Base-by-base conservation (phyloP, 2,797 vertebrate genomes). In the Sphenopsis melanotis region DNA sequence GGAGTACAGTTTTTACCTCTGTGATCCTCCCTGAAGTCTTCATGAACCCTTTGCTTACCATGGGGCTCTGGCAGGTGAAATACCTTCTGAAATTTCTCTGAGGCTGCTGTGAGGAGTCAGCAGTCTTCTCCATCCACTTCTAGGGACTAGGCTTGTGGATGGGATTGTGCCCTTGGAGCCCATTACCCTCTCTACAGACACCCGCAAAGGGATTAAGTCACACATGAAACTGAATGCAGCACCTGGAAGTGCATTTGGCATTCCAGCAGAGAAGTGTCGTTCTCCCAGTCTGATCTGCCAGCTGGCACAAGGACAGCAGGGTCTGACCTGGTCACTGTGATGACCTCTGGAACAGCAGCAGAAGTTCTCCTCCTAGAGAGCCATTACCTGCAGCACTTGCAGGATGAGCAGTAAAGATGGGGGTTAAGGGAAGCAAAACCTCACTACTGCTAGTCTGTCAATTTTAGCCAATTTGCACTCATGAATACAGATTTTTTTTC, bases 381-480 rank as follows among this genome's bases (percentile, higher is more conserved):
- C 12, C 9, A 3, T 74, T 55, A 21, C n/a, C 55, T 47, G 22
- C 49, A 57, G 52, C 36, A 11, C 55, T 87, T 89, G 19, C 50
- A 81, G 59, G 56, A 34, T 64, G 30, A 93, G 15, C 41, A 70
- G 80, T 29, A 21, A 74, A 76, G 52, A 17, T 0, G 10, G 59
- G 49, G 90, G 89, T 69, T 63, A 76, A 83, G 60, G 72, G 47
- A 83, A 88, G 72, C 41, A 77, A 59, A 84, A 66, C 56, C 55
- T 69, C 66, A 36, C 83, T 93, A 8, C 74, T 76, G 66, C 69
- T 74, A 83, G 77, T 94, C 79, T 93, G 91, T 75, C 91, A 94
- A 91, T 95, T 96, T 95, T 96, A 93, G 41, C 63, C 89, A 96
- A 95, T 95, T 94, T 96, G 83, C 89, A 88, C 89, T 94, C 91